Evolutionary conservation across 1,140 invertebrate species (phyloP), one percentile per base, ranked within the genome.

Genomic region (Caenorhabditis inopinata): DNA sequence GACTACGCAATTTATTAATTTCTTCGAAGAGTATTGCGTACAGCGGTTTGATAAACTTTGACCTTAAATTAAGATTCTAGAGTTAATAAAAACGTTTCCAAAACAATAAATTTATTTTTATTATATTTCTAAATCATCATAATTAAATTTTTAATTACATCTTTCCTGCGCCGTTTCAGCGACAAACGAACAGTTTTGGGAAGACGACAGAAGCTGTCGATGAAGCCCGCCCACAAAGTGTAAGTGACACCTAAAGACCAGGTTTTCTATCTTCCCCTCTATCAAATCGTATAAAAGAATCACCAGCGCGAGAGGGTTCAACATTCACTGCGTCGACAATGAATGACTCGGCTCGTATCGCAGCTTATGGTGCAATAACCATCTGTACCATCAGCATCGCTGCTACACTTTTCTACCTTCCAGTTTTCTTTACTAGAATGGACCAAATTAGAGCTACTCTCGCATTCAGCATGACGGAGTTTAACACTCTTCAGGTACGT

Each of bases 371-470:
- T 14, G 76, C 76, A 11, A 68, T 78, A 9, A 47, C 76, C 23
- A 51, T 78, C 49, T 78, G 49, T 32, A 78, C 76, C 32, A n/a
- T 78, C n/a, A 58, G 76, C 38, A 78, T 78, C 46, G 51, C 47
- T 29, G 38, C 76, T 68, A 78, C 76, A 7, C 51, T 78, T 12
- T 78, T 78, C 51, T 78, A 78, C 46, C 49, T 78, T 46, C 76
- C 76, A 0, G 38, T 38, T 47, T 78, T 78, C 45, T 58, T 78
- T 35, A 35, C 35, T 3, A 58, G 53, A 42, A 78, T 78, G 16
- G 49, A 78, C 18, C 62, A 53, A 16, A 78, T 78, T 42, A 51
- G 53, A 46, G 21, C 49, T 47, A 38, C 16, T 42, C 38, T 78
- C 6, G 38, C 76, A 42, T 49, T 78, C 49, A 68, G 51, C n/a